Evolutionary conservation across 2,113 vertebrate species (phyloP).

Genomic region (Calyptommatus sinebrachiatus): DNA sequence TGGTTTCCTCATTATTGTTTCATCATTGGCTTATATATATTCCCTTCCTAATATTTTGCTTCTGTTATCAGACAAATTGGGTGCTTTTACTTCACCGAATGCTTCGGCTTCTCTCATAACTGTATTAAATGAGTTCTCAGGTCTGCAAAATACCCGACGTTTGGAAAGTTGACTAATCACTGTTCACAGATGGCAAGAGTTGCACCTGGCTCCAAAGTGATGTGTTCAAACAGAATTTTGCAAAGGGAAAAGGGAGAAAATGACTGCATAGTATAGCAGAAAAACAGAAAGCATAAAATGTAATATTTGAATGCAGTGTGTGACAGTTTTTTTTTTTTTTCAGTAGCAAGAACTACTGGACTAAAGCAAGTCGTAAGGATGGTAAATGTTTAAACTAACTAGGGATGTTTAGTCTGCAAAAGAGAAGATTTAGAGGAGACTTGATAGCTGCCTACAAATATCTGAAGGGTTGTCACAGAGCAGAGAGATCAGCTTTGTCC

Average conservation of each 20-base stretch:
- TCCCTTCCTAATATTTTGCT: conserved; percentile 29
- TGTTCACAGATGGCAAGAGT: not conserved
- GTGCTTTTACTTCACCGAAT: not conserved
- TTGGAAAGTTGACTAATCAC: not conserved
- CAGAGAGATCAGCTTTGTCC: too few species aligned
- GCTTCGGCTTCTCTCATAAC: not conserved
- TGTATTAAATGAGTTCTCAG: conserved; percentile 1
- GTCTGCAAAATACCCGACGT: not conserved
- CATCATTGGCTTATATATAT: conserved; percentile 21
- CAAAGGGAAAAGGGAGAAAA: not conserved
- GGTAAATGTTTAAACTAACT: too few species aligned
- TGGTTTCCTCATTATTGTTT: conserved; percentile 3
- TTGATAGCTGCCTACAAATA: too few species aligned
- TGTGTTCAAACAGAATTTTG: not conserved
- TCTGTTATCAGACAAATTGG: conserved; percentile 6
- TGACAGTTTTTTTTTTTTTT: not conserved
- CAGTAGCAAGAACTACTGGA: too few species aligned
- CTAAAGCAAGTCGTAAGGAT: too few species aligned
- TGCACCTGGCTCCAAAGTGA: not conserved
- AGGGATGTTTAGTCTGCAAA: too few species aligned
- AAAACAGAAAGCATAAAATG: not conserved
- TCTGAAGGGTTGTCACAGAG: too few species aligned
- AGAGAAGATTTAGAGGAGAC: too few species aligned
- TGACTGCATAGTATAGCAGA: not conserved
- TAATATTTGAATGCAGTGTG: not conserved